Percentiles rank a stretch among this genome's conserved stretches.
Conservation (phyloP, 2,797 vertebrate genomes). For the Alcedo quadribrachys region DNA sequence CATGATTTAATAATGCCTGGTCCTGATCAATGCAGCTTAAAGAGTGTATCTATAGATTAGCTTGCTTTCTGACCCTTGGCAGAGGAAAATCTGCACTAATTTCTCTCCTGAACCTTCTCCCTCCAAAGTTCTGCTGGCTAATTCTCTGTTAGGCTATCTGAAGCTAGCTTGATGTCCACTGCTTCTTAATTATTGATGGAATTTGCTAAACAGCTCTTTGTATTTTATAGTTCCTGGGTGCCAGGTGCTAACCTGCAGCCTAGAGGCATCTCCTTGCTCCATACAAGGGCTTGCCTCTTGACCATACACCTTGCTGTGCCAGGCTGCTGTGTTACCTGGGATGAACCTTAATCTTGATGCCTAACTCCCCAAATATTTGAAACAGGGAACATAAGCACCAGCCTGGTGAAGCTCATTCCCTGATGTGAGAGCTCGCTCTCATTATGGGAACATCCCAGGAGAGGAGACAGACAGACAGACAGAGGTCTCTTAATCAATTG, state of each 20-base stretch:
- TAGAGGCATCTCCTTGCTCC: background rate
- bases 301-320: rapidly evolving
- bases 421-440: background rate
- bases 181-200: background rate
- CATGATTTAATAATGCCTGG: background rate
- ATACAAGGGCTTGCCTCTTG: background rate
- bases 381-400: background rate
- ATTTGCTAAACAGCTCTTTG: background rate
- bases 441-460: background rate
- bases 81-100: background rate
- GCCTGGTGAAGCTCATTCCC: rapidly evolving
- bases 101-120: background rate
- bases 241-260: background rate
- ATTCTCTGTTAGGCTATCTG: background rate
- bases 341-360: background rate
- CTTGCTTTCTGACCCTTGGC: background rate
- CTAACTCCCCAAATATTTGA: background rate
- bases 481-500: background rate
- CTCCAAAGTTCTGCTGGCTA: background rate
- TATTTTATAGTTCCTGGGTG: background rate
- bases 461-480: background rate
- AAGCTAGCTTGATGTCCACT: background rate
- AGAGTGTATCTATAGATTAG: background rate
- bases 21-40: background rate
- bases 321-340: background rate